Conservation (phyloP, 2,888 invertebrate species). For the Amorpha juglandis region DNA sequence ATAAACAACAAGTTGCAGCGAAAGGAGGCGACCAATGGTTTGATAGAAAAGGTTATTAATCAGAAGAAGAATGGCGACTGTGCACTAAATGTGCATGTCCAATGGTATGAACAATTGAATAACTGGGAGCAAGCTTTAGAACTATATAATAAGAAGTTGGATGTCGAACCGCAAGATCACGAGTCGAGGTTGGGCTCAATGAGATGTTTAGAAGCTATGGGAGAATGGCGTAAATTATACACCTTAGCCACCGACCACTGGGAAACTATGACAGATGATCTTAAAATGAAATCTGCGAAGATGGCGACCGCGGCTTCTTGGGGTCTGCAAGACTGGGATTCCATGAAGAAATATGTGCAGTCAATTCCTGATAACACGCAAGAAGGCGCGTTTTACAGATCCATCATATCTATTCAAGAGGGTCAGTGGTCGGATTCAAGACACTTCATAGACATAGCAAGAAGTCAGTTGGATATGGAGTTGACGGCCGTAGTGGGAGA, state of each 20-base stretch:
- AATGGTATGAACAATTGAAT: constrained; percentile 99
- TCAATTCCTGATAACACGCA: constrained; percentile 95
- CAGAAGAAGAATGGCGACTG: constrained; percentile 88
- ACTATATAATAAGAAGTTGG: constrained; percentile 92
- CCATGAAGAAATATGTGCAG: constrained; percentile 95
- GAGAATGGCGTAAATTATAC: constrained; percentile 97
- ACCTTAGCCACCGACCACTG: constrained; percentile 88
- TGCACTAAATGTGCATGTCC: constrained; percentile 85
- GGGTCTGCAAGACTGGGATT: constrained; percentile 97
- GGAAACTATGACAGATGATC: constrained; percentile 77
- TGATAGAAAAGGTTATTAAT: constrained; percentile 93
- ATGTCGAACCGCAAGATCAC: constrained; percentile 87
- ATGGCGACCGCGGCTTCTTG: constrained; percentile 97
- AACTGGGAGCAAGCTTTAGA: constrained; percentile 98
- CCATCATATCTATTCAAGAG: constrained; percentile 94
- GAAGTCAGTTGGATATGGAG: constrained; percentile 97
- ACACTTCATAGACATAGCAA: constrained; percentile 94
- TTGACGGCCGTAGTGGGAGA: constrained; percentile 98
- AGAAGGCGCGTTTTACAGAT: constrained; percentile 97
- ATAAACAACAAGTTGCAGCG: constrained; percentile 99
- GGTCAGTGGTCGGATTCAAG: constrained; percentile 89
- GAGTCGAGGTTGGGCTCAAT: constrained; percentile 96
- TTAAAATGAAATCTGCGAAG: constrained; percentile 88
- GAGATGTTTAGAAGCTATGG: constrained; percentile 97
- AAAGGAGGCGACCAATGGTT: constrained; percentile 97